A percentile compares a stretch with the other conserved stretches of the same genome.
Evolutionary conservation across 2,113 vertebrate genomes (phyloP).

Genomic region (Sclerurus mexicanus): DNA sequence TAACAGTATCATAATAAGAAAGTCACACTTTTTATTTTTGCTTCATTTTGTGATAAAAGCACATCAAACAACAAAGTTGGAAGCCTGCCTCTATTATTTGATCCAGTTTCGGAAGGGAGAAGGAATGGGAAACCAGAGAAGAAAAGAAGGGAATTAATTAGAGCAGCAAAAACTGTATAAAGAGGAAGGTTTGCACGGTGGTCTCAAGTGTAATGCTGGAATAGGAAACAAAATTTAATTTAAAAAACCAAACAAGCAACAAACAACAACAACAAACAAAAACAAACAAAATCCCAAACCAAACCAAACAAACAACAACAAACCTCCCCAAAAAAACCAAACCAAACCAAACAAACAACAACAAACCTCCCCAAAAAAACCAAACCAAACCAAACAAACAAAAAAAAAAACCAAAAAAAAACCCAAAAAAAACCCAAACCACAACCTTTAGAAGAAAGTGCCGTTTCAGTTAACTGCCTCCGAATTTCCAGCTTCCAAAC

Average conservation of each 20-base stretch:
- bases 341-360: background rate
- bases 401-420: background rate
- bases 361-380: too few species aligned
- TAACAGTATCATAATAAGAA: constrained; percentile 17
- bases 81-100: constrained; percentile 38
- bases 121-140: background rate
- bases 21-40: constrained; percentile 1
- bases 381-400: background rate
- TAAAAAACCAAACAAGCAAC: background rate
- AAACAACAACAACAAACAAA: background rate
- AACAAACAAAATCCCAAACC: too few species aligned
- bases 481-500: background rate
- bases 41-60: constrained; percentile 42
- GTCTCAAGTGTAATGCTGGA: constrained; percentile 24
- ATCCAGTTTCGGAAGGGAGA: constrained; percentile 24
- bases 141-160: constrained; percentile 35
- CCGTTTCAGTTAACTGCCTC: background rate
- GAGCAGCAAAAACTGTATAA: background rate
- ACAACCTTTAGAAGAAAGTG: background rate
- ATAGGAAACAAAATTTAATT: constrained; percentile 6
- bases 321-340: background rate
- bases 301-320: background rate
- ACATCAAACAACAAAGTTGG: constrained; percentile 42
- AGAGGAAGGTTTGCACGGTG: background rate
- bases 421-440: background rate